A percentile compares a stretch with the other conserved stretches of the same genome.
Conservation (phyloP, 1,140 invertebrate species). For the Penaeus chinensis region DNA sequence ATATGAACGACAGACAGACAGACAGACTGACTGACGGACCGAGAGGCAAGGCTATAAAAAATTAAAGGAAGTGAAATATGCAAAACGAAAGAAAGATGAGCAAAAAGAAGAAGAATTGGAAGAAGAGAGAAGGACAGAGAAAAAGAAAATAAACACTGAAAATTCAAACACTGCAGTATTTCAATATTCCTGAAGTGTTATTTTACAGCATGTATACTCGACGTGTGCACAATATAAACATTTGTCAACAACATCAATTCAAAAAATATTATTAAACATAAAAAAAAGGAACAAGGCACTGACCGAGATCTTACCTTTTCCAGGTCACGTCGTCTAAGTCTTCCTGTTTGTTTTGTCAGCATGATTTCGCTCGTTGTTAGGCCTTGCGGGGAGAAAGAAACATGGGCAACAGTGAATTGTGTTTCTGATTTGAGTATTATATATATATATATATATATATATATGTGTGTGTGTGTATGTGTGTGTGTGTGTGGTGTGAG, state of each 20-base stretch:
- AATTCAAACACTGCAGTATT: neutral
- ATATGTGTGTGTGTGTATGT: neutral
- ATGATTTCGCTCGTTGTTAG: neutral
- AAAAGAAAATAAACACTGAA: neutral
- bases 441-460: conserved; percentile 7
- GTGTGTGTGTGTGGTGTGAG: neutral
- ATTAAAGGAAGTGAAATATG: too few species aligned
- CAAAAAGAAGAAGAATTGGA: too few species aligned
- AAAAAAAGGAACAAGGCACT: too few species aligned
- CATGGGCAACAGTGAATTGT: neutral
- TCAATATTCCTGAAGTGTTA: neutral
- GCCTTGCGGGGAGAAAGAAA: neutral
- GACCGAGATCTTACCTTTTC: too few species aligned
- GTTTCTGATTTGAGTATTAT: too few species aligned
- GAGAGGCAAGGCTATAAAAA: too few species aligned
- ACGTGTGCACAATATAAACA: neutral
- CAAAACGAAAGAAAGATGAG: too few species aligned
- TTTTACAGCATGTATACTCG: neutral
- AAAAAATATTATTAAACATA: neutral
- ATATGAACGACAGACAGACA: too few species aligned
- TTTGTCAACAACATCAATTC: neutral
- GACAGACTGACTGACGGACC: too few species aligned
- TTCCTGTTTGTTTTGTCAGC: neutral
- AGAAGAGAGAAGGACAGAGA: too few species aligned
- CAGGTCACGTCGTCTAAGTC: too few species aligned